Evolutionary conservation across 2,113 vertebrate genomes (phyloP), one percentile per base, ranked within the genome.

Genomic region (Pipra filicauda): DNA sequence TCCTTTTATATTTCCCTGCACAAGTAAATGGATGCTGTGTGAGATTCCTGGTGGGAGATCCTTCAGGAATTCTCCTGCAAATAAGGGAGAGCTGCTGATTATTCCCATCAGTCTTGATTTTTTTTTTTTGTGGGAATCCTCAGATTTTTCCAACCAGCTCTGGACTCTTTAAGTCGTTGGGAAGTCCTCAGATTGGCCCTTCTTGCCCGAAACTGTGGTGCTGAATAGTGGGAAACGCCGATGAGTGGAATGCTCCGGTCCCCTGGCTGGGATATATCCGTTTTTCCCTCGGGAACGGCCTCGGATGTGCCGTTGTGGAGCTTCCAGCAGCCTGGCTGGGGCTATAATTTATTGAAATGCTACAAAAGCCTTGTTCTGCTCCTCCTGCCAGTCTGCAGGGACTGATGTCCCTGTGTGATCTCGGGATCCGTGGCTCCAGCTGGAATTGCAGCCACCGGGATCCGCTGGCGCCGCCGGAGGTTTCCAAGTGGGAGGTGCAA

Each of bases 401-500:
- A 43, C 43, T 18, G 71, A 24, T 35, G 52, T 58, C 21, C 26
- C 70, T 1, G 1, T 33, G 82, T 35, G 75, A 85, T 75, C 75
- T 65, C 28, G 0, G 1, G 22, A 49, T 11, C 65, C 20, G 7
- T 11, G 41, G 54, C 46, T 87, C 37, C 27, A 5, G 46, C 27
- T 72, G 74, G 77, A 52, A 59, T 26, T 26, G 3, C 16, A 3
- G 66, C 43, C 41, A 0, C 43, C 8, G 2, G 6, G 2, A 0
- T 27, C 27, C 2, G 0, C 33, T 13, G 6, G 37, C 31, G 49
- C 9, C 88, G 5, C 11, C 3, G 0, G 15, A 57, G 21, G 7
- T 62, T 66, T 17, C 31, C 2, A 6, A 27, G 8, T 1, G 55
- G 28, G 24, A 15, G 21, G 21, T 52, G 44, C 7, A 8, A 33